Percentiles rank a stretch among this genome's conserved stretches.
These are phyloP conservation scores for Tympanuchus pallidicinctus DNA, from an alignment of 2,113 vertebrate genomes.

Conservation along the genomic window DNA sequence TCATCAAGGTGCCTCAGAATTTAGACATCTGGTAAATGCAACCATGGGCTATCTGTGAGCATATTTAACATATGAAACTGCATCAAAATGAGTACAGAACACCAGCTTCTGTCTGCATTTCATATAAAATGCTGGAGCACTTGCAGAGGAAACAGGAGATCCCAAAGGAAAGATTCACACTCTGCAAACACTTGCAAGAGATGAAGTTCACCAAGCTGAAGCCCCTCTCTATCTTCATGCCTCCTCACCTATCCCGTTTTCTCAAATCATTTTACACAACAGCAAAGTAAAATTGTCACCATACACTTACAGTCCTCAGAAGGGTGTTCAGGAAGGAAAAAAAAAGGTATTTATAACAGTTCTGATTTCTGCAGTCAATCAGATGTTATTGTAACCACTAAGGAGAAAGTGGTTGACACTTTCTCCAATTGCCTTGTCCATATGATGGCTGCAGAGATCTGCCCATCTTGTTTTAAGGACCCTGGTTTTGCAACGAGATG, in stretches of 20 bases:
- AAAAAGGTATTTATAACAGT: background rate
- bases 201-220: background rate
- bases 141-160: background rate
- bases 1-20: background rate
- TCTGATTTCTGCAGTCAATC: too few species aligned
- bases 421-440: background rate
- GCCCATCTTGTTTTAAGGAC: background rate
- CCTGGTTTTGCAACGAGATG: background rate
- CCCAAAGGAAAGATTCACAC: background rate
- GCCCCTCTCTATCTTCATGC: background rate
- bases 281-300: background rate
- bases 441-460: background rate
- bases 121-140: background rate
- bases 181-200: background rate
- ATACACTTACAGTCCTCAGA: accelerated
- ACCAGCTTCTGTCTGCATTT: background rate
- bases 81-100: background rate
- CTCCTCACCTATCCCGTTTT: background rate
- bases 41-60: background rate
- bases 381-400: background rate
- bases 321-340: background rate
- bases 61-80: background rate
- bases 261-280: background rate
- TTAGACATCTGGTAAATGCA: background rate
- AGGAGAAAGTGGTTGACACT: background rate